Base-by-base conservation (phyloP, 2,113 vertebrate species). In the Nibea coibor region DNA sequence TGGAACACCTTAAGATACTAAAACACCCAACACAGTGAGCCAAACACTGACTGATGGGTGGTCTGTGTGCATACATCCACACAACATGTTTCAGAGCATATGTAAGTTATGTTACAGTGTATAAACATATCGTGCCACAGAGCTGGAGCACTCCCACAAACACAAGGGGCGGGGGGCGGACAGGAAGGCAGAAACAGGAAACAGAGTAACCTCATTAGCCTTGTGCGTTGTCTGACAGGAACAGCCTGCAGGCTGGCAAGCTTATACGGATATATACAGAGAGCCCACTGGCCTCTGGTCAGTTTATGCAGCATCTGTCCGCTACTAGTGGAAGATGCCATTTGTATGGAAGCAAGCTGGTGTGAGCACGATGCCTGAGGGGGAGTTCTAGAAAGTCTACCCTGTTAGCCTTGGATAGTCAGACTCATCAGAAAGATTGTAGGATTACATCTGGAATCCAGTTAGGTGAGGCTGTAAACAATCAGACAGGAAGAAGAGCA, bases 191-290 rank as follows among this genome's bases (percentile, higher is more conserved):
- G 81, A 84, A 92, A 82, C 86, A 89, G 90, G 91, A 93, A 91
- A 72, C 78, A 47, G 72, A 72, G 87, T 87, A 92, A 93, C 90
- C 91, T 90, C 89, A 90, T 93, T 93, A 93, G 81, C 84, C 87
- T 53, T 12, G 14, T 72, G 80, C 83, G 64, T 87, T 12, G 87
- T 87, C 87, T 91, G 88, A 87, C 88, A 93, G 88, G 89, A 93
- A 92, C 83, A 73, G 86, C 93, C 89, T 88, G 89, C 83, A 88
- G 90, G 90, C 88, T 54, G 19, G 28, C 63, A 82, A 78, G 69
- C 72, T 59, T 50, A 43, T 56, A 57, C 5, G 48, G 79, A 81
- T 50, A 72, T 6, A 72, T 6, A 75, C 59, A 83, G 75, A 83
- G 70, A 80, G 70, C 63, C 63, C 72, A 72, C 69, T 12, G 16